Base-by-base conservation (phyloP, 1,140 invertebrate genomes). In the Stegodyphus mimosarum region DNA sequence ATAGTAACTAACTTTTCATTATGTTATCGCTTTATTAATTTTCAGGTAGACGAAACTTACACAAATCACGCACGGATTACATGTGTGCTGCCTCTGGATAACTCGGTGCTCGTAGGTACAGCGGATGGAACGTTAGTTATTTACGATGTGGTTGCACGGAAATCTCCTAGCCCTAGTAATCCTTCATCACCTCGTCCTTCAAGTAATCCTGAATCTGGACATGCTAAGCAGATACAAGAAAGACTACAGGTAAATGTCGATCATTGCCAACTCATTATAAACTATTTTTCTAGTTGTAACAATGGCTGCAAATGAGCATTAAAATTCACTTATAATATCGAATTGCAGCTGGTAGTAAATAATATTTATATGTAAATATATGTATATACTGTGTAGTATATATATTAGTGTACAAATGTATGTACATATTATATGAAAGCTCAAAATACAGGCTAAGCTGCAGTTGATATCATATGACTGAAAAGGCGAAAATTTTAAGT, bases 81-180 rank as follows among this genome's bases (percentile, higher is more conserved):
- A 33, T 90, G 90, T 51, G 89, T 92, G 10, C 87, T 92, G 13
- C 90, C 90, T 51, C 87, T 91, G 80, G 90, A 91, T 11, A 88
- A 90, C 63, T 89, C 88, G 5, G 88, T 92, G 33, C 92, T 91
- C 90, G 89, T 93, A 7, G 92, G 92, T 9, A 92, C 92, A 15
- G 91, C 90, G 6, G 91, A 92, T 86, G 92, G 92, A n/a, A 91
- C 91, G 86, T 88, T 92, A 6, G 90, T 92, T 79, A 53, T 86
- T 33, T 87, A 87, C 51, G 81, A 84, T n/a, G 73, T 84, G 11
- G 49, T 79, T 15, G 83, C 83, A 10, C 17, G 75, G 9, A 85
- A 85, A 53, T 85, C 83, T 6, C 83, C 83, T 10, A 72, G 74
- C 51, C 74, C 66, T 6, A 77, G 74, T 64, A 69, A 53, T 11